phyloP scores from a whole-genome alignment of 2,888 invertebrate genomes.

The Macroteleia sp. region DNA sequence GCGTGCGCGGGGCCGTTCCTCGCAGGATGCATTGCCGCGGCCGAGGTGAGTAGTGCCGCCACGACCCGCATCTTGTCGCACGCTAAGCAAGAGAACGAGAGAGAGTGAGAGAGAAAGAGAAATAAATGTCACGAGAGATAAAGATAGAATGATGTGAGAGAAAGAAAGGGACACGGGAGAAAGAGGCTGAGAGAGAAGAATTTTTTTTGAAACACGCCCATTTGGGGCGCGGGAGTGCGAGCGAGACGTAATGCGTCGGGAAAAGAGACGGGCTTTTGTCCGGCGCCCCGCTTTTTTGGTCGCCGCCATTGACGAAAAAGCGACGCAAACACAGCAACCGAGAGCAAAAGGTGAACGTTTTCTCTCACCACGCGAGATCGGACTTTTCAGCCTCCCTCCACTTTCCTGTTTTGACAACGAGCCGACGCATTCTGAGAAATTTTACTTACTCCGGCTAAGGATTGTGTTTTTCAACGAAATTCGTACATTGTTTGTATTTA shows the following conservation, averaged over 20 bases:
- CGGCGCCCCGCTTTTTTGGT: constrained; percentile 46
- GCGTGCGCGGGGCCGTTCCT: constrained; percentile 89
- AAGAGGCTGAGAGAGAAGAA: constrained; percentile 2
- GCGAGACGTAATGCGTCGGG: neutral
- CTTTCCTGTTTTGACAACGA: constrained; percentile 13
- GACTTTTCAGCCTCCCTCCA: neutral
- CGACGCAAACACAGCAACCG: constrained; percentile 46
- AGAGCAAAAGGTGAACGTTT: constrained; percentile 39
- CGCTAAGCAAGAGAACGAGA: constrained; percentile 32
- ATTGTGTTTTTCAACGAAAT: no score
- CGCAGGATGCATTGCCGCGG: constrained; percentile 89
- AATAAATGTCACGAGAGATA: neutral
- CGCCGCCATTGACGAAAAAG: constrained; percentile 56
- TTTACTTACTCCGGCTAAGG: no score
- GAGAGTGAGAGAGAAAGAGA: constrained; percentile 4
- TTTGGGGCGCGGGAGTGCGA: neutral
- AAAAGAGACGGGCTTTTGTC: constrained; percentile 35
- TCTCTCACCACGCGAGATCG: constrained; percentile 24
- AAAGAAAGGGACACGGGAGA: constrained; percentile 7
- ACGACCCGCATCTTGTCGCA: constrained; percentile 51
- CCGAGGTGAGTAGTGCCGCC: constrained; percentile 87
- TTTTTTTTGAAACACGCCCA: constrained; percentile 41
- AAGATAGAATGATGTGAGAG: neutral
- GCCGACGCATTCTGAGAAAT: neutral
- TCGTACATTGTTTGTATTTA: no score